Base-by-base conservation (phyloP, 1,140 invertebrate genomes). In the Thaumetopoea pityocampa region DNA sequence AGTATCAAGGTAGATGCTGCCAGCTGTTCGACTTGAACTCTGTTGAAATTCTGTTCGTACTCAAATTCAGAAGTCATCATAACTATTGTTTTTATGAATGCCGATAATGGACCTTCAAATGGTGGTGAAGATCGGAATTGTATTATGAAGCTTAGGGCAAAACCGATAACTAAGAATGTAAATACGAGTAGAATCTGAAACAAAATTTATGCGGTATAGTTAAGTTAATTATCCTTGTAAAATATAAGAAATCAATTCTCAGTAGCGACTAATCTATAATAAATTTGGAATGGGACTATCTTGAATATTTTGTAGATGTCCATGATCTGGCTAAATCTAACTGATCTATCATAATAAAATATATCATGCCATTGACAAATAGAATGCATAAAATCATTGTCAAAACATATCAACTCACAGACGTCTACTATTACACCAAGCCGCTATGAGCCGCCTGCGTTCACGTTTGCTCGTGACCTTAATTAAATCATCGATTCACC, bases 21-120 rank as follows among this genome's bases (percentile, higher is more conserved):
- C 1, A 77, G 44, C 28, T 77, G 36, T 34, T 49, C 44, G n/a
- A 54, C 49, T 49, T 74, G 62, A 14, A 73, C 63, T 5, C 76
- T 57, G 7, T 83, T 76, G 19, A 86, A 85, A 4, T 84, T 48
- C 1, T 66, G 61, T n/a, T 51, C 52, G 32, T 87, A 88, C 40
- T 88, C 87, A 26, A 87, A 86, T 41, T 89, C 88, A 23, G 87
- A 87, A 1, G 87, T 87, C 86, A 88, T 87, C 87, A 89, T 88
- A 0, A 87, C 86, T 20, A 88, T 64, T 0, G 87, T 88, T 51
- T 87, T 88, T 0, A 87, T 65, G 5, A 88, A 59, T 1, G 87
- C 73, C 3, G 80, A 61, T 69, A 76, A 78, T 0, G 85, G 85
- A 28, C 67, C 67, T 8, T 73, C 65, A 47, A 87, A 88, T 0